Evolutionary conservation across 2,797 vertebrate species (phyloP).

Genomic region (Arrhamphus sclerolepis): DNA sequence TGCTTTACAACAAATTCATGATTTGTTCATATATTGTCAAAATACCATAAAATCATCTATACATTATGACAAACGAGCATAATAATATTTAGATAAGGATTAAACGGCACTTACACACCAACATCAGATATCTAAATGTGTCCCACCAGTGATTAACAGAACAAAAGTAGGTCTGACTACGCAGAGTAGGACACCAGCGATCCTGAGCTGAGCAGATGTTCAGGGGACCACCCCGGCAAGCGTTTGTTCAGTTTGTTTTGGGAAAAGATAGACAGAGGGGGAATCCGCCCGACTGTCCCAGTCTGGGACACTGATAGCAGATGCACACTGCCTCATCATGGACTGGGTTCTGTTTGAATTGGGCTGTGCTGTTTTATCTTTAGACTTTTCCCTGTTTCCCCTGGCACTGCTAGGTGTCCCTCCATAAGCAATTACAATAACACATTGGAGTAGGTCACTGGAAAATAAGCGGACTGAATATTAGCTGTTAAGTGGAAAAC

Average conservation of each 20-base stretch:
- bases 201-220: constrained; percentile 68
- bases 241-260: constrained; percentile 66
- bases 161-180: constrained; percentile 36
- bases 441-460: constrained; percentile 25
- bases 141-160: constrained; percentile 24
- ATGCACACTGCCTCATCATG: constrained; percentile 49
- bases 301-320: constrained; percentile 50
- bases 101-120: constrained; percentile 1
- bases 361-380: constrained; percentile 60
- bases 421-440: constrained; percentile 44
- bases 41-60: not conserved
- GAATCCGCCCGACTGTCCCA: constrained; percentile 46
- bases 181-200: constrained; percentile 31
- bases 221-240: constrained; percentile 64
- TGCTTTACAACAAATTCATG: too few relatives aligned
- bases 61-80: not conserved
- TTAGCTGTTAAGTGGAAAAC: constrained; percentile 57
- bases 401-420: constrained; percentile 39
- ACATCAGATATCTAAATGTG: constrained; percentile 11
- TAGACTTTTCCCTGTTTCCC: constrained; percentile 51
- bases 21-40: too few relatives aligned
- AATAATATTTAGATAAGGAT: constrained; percentile 9
- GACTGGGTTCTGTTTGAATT: constrained; percentile 34
- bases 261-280: constrained; percentile 47
- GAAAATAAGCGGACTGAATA: constrained; percentile 56